These are phyloP conservation scores for Pachymerium ferrugineum DNA, from an alignment of 2,888 invertebrate species.

Conservation along the genomic window DNA sequence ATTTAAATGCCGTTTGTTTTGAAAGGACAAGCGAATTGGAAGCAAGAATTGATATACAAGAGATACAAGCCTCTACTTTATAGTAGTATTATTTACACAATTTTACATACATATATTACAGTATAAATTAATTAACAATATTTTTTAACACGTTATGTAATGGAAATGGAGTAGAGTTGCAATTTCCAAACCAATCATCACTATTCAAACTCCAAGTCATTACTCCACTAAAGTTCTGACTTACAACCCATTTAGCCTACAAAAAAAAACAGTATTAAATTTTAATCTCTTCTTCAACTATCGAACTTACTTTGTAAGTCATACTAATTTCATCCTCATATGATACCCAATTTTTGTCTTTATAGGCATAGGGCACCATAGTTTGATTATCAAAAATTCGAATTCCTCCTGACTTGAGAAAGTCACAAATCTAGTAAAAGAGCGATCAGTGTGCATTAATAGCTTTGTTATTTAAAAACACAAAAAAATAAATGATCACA, in stretches of 20 bases:
- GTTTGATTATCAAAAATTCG: conserved; percentile 62
- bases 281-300: neutral
- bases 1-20: too few relatives aligned
- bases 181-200: neutral
- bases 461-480: neutral
- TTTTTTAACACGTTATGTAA: neutral
- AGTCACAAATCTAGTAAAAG: neutral
- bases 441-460: too few relatives aligned
- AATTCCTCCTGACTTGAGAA: conserved; percentile 45
- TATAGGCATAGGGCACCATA: conserved; percentile 69
- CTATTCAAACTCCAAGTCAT: conserved; percentile 28
- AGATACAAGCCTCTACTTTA: too few relatives aligned
- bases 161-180: neutral
- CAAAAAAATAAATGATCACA: neutral
- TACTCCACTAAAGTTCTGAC: neutral
- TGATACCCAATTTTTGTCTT: conserved; percentile 70
- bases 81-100: neutral
- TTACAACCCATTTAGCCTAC: conserved; percentile 29
- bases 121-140: neutral
- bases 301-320: conserved; percentile 57
- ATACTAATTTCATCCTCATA: conserved; percentile 70
- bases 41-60: too few relatives aligned
- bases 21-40: too few relatives aligned
- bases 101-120: neutral
- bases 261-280: neutral